Conservation (phyloP, 2,797 vertebrate species). For the Sebastes trivittatus region DNA sequence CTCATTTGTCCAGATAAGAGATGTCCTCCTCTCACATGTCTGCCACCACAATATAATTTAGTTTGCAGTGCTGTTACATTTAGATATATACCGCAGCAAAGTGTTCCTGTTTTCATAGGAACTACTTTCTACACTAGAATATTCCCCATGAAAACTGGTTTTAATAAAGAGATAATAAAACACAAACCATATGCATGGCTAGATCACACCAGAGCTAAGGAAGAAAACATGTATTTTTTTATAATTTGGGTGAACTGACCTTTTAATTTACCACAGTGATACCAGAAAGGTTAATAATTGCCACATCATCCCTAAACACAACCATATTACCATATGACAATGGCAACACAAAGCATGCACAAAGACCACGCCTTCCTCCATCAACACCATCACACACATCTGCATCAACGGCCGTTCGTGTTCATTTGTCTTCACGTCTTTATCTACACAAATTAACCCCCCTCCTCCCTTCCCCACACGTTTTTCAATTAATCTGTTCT, state of each 20-base stretch:
- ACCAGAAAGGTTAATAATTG: not conserved
- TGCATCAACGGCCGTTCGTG: constrained; percentile 11
- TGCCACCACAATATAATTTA: not conserved
- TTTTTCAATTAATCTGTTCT: constrained; percentile 74
- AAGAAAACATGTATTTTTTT: not conserved
- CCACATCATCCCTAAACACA: not conserved
- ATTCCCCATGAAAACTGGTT: not conserved
- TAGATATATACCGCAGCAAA: not conserved
- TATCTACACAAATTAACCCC: constrained; percentile 62
- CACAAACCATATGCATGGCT: not conserved
- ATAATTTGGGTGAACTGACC: not conserved
- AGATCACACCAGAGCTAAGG: not conserved
- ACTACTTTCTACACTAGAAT: not conserved
- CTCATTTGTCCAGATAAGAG: not conserved
- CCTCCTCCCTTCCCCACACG: constrained; percentile 19
- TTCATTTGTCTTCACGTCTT: constrained; percentile 61
- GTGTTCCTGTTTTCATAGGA: not conserved
- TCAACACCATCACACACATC: constrained; percentile 14
- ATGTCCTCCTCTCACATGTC: not conserved
- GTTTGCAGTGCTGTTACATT: not conserved
- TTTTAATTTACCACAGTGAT: not conserved
- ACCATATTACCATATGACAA: not conserved
- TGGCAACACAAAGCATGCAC: not conserved
- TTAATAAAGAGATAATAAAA: not conserved
- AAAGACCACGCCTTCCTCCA: not conserved